Base-by-base conservation (phyloP, 2,113 vertebrate species). In the Xenotilapia leptura region DNA sequence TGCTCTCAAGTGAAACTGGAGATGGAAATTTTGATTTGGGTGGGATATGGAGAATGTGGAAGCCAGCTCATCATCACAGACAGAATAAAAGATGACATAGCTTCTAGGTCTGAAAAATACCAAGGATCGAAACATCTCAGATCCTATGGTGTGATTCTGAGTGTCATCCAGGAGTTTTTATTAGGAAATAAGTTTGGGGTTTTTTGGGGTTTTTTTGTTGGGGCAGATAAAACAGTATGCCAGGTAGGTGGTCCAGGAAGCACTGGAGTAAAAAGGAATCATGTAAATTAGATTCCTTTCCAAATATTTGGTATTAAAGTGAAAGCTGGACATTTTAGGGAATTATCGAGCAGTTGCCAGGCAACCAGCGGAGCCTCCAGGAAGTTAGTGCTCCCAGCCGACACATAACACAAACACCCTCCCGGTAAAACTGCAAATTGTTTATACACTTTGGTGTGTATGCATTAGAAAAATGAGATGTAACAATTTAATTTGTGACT, bases 51-150 rank as follows among this genome's bases (percentile, higher is more conserved):
- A 26, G 70, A 49, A 8, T 77, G 9, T 77, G 42, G 15, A 49
- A 3, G 23, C 42, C 42, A 77, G 70, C 42, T 31, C 42, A 49
- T 49, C 23, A 77, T 4, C 23, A 49, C 42, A 49, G 4, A 49
- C 10, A 3, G 45, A 31, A 77, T 77, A 77, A 77, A 77, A 77
- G 26, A 19, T 77, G 3, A n/a, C 11, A 49, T 8, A 77, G 26
- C 42, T 31, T 77, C 26, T 31, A 49, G 73, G 26, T 77, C 26
- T 77, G 87, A 73, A 83, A 82, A 86, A 87, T 53, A 88, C 15
- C 80, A 86, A 89, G 89, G 88, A 90, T 54, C 14, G 28, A 80
- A 84, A 79, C 84, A 55, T 77, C 62, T 82, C 58, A 58, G 28
- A 15, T 53, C 33, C n/a, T 15, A 15, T 23, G 45, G 77, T 77